Base-by-base conservation (phyloP, 2,797 vertebrate genomes). In the Ambastaia sidthimunki region DNA sequence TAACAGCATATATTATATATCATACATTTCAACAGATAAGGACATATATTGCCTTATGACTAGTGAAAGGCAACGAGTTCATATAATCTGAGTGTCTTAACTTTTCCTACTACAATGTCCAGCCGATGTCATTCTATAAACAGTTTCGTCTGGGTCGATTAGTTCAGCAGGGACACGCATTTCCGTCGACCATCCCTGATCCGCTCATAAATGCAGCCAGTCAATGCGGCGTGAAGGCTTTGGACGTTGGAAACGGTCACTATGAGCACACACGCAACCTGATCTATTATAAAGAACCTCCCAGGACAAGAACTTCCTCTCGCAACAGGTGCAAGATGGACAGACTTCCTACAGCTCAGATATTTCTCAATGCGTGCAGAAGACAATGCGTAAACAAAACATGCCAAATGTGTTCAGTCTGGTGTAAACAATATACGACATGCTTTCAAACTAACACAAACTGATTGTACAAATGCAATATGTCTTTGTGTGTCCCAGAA, bases 251-350 rank as follows among this genome's bases (percentile, higher is more conserved):
- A 84, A 74, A 84, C 83, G 52, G 81, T 83, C 75, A 52, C 74
- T 81, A 67, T 73, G 70, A 66, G 77, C 68, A 78, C 57, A 65
- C 78, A 55, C 59, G 93, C 91, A 94, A 94, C 92, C 88, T 91
- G 93, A 95, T 94, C 92, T 90, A 76, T 44, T 88, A 92, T 94
- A 93, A 93, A 93, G 92, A 93, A 91, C 85, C 91, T 91, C 89
- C 55, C 47, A 90, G 86, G 85, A 77, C 86, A 83, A 86, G 86
- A 78, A 88, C 92, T 94, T 94, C 93, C 93, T 92, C 90, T 93
- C 79, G 88, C 91, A 93, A 94, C 93, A 95, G 94, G 94, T 95
- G 93, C 93, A 91, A 89, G 89, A 91, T 91, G 80, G 88, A 89
- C 90, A 89, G 89, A 89, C 86, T 87, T 90, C 90, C 90, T 90